A percentile compares a stretch with the other conserved stretches of the same genome.
Evolutionary conservation across 2,888 invertebrate genomes (phyloP).

Genomic region (Acrobeloides nanus): DNA sequence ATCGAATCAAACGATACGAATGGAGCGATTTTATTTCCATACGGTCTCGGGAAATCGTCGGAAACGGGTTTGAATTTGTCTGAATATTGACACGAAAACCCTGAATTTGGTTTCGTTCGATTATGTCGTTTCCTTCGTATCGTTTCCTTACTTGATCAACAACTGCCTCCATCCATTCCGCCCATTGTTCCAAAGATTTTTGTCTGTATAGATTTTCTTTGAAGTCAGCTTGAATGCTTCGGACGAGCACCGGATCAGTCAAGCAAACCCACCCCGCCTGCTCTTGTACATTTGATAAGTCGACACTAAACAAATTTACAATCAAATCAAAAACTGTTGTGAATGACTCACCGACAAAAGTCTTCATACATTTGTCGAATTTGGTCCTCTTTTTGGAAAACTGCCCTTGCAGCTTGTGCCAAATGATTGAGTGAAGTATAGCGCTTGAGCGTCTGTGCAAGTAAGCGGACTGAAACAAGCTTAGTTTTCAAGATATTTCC

Average conservation of each 20-base stretch:
- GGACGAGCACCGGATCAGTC: constrained; percentile 64
- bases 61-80: background rate
- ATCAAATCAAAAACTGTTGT: background rate
- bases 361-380: constrained; percentile 65
- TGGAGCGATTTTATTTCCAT: too few species aligned
- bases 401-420: constrained; percentile 88
- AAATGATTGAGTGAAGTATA: constrained; percentile 95
- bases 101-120: too few species aligned
- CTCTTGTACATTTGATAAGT: constrained; percentile 84
- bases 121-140: too few species aligned
- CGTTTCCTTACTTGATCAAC: constrained; percentile 65
- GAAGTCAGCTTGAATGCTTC: constrained; percentile 30
- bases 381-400: constrained; percentile 85
- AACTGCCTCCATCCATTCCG: constrained; percentile 87
- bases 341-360: constrained; percentile 11
- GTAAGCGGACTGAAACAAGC: constrained; percentile 74
- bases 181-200: constrained; percentile 89
- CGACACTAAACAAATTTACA: constrained; percentile 63
- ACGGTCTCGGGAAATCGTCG: too few species aligned
- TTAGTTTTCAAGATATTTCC: constrained; percentile 73
- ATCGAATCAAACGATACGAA: too few species aligned
- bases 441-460: constrained; percentile 84
- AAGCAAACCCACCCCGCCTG: constrained; percentile 96
- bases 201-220: constrained; percentile 57
- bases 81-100: too few species aligned